phyloP scores from a whole-genome alignment of 2,113 vertebrate genomes.

The Rhabdornis inornatus region DNA sequence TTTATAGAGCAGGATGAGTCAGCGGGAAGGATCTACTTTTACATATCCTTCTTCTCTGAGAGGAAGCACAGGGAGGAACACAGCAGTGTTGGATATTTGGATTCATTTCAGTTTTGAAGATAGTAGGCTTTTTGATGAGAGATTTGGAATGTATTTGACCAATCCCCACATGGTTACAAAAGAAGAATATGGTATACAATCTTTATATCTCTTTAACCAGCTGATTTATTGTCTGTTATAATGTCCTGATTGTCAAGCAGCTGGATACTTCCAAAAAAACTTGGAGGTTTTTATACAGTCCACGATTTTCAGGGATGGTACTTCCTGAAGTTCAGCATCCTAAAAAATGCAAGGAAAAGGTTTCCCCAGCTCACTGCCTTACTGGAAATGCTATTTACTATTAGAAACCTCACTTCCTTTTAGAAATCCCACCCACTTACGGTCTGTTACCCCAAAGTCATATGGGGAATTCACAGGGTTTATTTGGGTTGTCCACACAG shows the following conservation, averaged over 20 bases:
- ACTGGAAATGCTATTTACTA: neutral
- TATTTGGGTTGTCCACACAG: neutral
- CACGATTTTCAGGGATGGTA: conserved; percentile 46
- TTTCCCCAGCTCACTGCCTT: conserved; percentile 55
- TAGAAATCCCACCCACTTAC: neutral
- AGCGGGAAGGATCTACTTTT: neutral
- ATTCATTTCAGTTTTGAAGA: neutral
- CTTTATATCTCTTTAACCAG: neutral
- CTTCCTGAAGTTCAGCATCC: conserved; percentile 61
- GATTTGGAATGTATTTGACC: neutral
- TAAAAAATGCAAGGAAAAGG: conserved; percentile 61
- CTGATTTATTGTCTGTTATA: neutral
- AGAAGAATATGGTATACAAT: neutral
- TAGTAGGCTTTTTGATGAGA: neutral
- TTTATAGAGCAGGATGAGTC: conserved; percentile 10
- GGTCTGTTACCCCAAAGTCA: fast-evolving
- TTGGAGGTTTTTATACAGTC: conserved; percentile 53
- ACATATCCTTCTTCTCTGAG: neutral
- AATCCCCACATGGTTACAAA: neutral
- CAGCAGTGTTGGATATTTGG: neutral
- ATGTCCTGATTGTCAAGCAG: conserved; percentile 31
- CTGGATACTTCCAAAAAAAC: conserved; percentile 25
- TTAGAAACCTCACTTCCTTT: neutral
- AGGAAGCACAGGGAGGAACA: neutral
- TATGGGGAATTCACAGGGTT: neutral